These are phyloP conservation scores for Axinella damicornis DNA, from an alignment of 37 sponge, comb jelly and placozoan species.

Conservation along the genomic window DNA sequence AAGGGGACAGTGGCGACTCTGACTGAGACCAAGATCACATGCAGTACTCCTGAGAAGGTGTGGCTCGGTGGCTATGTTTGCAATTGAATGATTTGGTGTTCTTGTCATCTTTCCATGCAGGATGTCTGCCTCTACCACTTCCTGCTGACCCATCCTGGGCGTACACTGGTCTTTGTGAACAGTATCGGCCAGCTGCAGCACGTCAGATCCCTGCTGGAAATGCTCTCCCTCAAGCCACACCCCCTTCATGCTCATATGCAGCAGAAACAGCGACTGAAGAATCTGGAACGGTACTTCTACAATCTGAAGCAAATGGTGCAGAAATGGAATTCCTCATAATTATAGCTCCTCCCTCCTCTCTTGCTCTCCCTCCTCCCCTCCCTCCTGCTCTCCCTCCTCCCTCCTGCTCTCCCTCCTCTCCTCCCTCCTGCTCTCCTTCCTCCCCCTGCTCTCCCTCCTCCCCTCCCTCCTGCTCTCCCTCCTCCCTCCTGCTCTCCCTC, in stretches of 20 bases:
- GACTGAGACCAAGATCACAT: conserved; percentile 87
- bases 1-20: conserved; percentile 80
- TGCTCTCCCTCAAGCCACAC: conserved; percentile 69
- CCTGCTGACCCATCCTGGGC: conserved; percentile 74
- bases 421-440: too few species aligned
- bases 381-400: too few species aligned
- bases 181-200: conserved; percentile 79
- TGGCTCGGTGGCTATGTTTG: not conserved
- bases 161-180: conserved; percentile 94
- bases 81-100: not conserved
- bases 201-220: conserved; percentile 67
- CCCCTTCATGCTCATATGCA: conserved; percentile 96
- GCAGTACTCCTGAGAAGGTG: conserved; percentile 88
- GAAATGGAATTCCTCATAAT: too few species aligned
- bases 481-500: too few species aligned
- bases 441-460: too few species aligned
- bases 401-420: too few species aligned
- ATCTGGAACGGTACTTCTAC: conserved; percentile 79
- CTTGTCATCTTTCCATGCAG: conserved; percentile 26
- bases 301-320: too few species aligned
- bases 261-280: conserved; percentile 95
- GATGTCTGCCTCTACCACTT: conserved; percentile 90
- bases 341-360: too few species aligned
- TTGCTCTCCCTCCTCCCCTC: too few species aligned
- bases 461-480: too few species aligned